Base-by-base conservation (phyloP, 2,113 vertebrate genomes). In the Microtus pennsylvanicus region DNA sequence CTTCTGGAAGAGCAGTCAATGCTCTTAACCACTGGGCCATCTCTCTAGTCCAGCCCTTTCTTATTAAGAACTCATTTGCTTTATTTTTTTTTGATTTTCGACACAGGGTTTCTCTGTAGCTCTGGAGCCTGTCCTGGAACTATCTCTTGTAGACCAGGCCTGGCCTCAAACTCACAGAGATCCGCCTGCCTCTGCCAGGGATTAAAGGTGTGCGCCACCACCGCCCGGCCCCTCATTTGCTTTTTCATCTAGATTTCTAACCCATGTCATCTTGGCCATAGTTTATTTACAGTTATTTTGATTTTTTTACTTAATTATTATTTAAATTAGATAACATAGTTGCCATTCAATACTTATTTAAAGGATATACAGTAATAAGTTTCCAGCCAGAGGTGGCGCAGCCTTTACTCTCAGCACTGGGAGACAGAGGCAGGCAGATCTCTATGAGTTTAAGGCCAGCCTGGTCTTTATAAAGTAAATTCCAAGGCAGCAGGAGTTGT, bases 281-380 rank as follows among this genome's bases (percentile, higher is more conserved):
- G 65, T 69, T 67, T 47, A 67, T 45, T 45, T 85, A 65, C 58
- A 45, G 82, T 33, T 86, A 67, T 67, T 86, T 86, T 87, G 8
- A 78, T 42, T 90, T 86, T 96, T 94, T 78, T 80, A 70, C 92
- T 26, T 94, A 87, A 14, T 61, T 69, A 38, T 86, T n/a, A 67
- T 87, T 76, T 92, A 17, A 95, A 83, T 77, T 96, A 93, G n/a
- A 78, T 94, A 95, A 96, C 93, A 89, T 8, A 96, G 38, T 90
- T 5, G 85, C 42, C 58, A 42, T 91, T 83, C 80, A 88, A 72
- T 89, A 82, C 17, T 87, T 63, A 63, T 24, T 17, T 69, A 69
- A 65, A 81, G 58, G 10, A n/a, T 85, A 87, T 78, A 80, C 7
- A 93, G 21, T 90, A 72, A n/a, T 72, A 72, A n/a, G 35, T 72